Percentiles rank a stretch among this genome's conserved stretches.
These are phyloP conservation scores for Siniperca scherzeri DNA, from an alignment of 2,797 vertebrate genomes.

Conservation along the genomic window DNA sequence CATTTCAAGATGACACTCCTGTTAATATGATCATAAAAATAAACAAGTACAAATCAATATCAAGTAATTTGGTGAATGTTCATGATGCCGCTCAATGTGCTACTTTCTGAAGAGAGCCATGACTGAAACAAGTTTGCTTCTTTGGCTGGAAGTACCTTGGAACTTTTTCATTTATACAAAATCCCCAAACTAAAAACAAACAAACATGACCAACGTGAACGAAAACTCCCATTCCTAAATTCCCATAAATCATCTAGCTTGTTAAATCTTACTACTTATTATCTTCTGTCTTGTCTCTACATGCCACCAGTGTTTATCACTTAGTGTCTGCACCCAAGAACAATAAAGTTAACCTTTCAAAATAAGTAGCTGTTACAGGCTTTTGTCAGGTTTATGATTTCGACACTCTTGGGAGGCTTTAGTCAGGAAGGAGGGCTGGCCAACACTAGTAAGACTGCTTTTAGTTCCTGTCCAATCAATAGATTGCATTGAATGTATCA, in stretches of 20 bases:
- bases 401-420: conserved; percentile 59
- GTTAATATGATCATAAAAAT: not conserved
- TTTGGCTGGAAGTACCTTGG: not conserved
- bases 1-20: not conserved
- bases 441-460: not conserved
- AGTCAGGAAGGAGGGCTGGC: not conserved
- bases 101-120: not conserved
- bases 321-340: conserved; percentile 57
- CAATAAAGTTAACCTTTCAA: conserved; percentile 67
- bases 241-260: conserved; percentile 48
- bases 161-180: conserved; percentile 14
- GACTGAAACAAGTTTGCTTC: not conserved
- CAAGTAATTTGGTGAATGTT: not conserved
- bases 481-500: not conserved
- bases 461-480: not conserved
- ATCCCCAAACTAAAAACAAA: not conserved
- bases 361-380: conserved; percentile 57
- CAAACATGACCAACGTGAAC: conserved; percentile 2
- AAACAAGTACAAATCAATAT: not conserved
- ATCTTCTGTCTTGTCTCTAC: conserved; percentile 62
- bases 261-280: conserved; percentile 61
- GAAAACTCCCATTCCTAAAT: conserved; percentile 25
- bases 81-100: not conserved
- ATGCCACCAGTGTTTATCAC: conserved; percentile 52
- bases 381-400: conserved; percentile 65